phyloP scores from a whole-genome alignment of 1,140 invertebrate species.

The Neotoxoptera formosana region DNA sequence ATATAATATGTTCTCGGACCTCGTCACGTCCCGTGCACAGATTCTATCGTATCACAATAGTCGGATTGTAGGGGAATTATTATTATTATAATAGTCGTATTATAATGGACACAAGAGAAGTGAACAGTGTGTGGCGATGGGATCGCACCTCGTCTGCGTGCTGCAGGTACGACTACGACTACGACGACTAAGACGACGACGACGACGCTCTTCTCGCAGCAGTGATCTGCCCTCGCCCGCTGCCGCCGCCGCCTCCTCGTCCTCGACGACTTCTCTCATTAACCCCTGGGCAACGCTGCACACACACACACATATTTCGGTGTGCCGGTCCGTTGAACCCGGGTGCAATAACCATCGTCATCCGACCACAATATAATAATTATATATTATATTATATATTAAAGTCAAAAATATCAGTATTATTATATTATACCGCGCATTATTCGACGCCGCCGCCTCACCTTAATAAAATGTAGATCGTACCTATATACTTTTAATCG shows the following conservation, averaged over 20 bases:
- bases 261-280: conserved; percentile 37
- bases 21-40: conserved; percentile 30
- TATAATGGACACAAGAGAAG: conserved; percentile 31
- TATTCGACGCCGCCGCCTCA: background rate
- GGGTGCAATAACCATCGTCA: conserved; percentile 56
- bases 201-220: background rate
- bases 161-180: background rate
- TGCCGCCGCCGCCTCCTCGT: background rate
- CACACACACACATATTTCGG: conserved; percentile 36
- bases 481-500: background rate
- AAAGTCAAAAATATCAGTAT: background rate
- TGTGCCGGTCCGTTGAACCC: conserved; percentile 42
- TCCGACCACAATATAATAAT: background rate
- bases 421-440: conserved; percentile 3
- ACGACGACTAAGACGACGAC: background rate
- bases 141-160: conserved; percentile 22
- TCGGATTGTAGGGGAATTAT: conserved; percentile 18
- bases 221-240: background rate
- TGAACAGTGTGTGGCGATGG: conserved; percentile 29
- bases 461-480: background rate
- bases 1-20: conserved; percentile 37
- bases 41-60: conserved; percentile 41
- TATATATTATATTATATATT: background rate
- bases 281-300: conserved; percentile 44
- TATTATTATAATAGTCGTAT: conserved; percentile 16